Percentiles rank a stretch among this genome's conserved stretches.
Evolutionary conservation across 2,888 invertebrate species (phyloP).

Genomic region (Cantharis nigra): DNA sequence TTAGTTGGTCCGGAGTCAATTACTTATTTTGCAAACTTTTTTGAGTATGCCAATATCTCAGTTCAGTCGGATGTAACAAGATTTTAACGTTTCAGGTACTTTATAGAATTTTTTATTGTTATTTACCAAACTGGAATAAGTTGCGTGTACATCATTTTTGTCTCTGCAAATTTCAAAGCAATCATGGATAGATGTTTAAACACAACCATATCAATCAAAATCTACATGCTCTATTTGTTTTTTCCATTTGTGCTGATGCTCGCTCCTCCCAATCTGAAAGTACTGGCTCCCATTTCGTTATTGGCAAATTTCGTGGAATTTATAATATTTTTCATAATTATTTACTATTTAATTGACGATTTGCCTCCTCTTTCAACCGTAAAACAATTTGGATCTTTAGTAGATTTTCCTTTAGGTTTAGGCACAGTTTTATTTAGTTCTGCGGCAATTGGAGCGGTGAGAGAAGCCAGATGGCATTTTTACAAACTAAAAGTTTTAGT

Average conservation of each 20-base stretch:
- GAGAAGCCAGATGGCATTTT: background rate
- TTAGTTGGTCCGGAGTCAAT: slow-evolving; percentile 72
- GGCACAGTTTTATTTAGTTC: slow-evolving; percentile 95
- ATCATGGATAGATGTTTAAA: slow-evolving; percentile 41
- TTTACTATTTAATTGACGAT: slow-evolving; percentile 81
- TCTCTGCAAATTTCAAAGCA: slow-evolving; percentile 50
- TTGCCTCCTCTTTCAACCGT: slow-evolving; percentile 67
- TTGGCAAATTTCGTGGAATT: slow-evolving; percentile 85
- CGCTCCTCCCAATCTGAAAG: slow-evolving; percentile 82
- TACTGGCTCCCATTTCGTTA: slow-evolving; percentile 87
- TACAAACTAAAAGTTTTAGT: background rate
- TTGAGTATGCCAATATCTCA: slow-evolving; percentile 75
- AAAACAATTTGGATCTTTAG: slow-evolving; percentile 65
- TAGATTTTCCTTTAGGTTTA: slow-evolving; percentile 87
- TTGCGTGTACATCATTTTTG: slow-evolving; percentile 93
- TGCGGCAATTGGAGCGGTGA: slow-evolving; percentile 86
- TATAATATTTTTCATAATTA: slow-evolving; percentile 80
- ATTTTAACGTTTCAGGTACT: slow-evolving; percentile 62
- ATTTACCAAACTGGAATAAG: slow-evolving; percentile 95
- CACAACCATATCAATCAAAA: slow-evolving; percentile 33
- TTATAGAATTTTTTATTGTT: slow-evolving; percentile 75
- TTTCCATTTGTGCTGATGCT: slow-evolving; percentile 77
- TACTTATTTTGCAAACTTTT: slow-evolving; percentile 74
- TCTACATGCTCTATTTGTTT: slow-evolving; percentile 51
- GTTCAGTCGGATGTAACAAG: background rate